Percentiles rank a stretch among this genome's conserved stretches.
Conservation (phyloP, 1,140 invertebrate species). For the Panagrolaimus sp. region DNA sequence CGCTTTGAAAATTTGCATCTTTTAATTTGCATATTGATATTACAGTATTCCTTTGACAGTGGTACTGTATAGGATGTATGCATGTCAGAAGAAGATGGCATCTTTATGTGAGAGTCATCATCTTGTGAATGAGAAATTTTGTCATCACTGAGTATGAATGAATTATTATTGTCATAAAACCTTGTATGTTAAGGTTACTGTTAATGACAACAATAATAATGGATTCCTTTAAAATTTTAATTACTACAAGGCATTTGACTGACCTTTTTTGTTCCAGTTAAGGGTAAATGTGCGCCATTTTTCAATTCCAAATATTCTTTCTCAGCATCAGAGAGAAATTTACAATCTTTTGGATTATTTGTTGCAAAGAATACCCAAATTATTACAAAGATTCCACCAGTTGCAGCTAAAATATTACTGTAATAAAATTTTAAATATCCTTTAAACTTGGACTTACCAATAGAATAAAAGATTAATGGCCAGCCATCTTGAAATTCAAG, state of each 20-base stretch:
- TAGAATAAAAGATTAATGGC: constrained; percentile 41
- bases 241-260: neutral
- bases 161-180: too few species aligned
- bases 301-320: constrained; percentile 19
- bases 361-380: constrained; percentile 27
- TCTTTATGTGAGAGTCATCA: too few species aligned
- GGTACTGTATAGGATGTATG: too few species aligned
- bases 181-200: neutral
- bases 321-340: constrained; percentile 29
- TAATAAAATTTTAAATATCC: neutral
- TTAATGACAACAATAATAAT: constrained; percentile 20
- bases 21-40: too few species aligned
- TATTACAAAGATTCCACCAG: constrained; percentile 26
- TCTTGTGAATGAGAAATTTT: too few species aligned
- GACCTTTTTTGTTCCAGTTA: neutral
- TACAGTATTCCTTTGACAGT: too few species aligned
- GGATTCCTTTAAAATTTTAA: constrained; percentile 9
- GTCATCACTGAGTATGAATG: too few species aligned
- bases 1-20: too few species aligned
- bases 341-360: constrained; percentile 31
- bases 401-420: constrained; percentile 18
- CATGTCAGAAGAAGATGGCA: too few species aligned
- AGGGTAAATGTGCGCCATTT: neutral
- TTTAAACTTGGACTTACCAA: constrained; percentile 24
- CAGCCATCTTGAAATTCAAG: constrained; percentile 38